Evolutionary conservation across 35 echinoderm and acorn worm genomes (phyloP).

Genomic region (Apostichopus parvimensis): DNA sequence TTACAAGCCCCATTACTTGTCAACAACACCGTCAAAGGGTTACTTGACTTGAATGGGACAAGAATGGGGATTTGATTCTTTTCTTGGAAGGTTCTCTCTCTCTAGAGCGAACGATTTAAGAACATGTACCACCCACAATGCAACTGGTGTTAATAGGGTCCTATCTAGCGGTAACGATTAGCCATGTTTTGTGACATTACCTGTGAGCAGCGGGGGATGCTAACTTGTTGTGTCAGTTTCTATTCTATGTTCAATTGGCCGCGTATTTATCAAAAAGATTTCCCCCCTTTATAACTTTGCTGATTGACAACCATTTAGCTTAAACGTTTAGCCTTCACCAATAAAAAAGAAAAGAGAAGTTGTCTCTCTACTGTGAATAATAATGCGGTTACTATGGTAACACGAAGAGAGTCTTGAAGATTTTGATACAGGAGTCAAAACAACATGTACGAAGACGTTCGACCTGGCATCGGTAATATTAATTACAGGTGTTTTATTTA

Average conservation of each 20-base stretch:
- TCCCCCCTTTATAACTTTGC: not conserved
- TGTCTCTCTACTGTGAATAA: too few species aligned
- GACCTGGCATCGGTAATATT: too few species aligned
- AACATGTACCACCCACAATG: constrained; percentile 30
- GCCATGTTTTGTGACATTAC: constrained; percentile 8
- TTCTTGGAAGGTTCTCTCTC: not conserved
- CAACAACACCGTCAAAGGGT: constrained; percentile 22
- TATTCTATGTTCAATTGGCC: constrained; percentile 23
- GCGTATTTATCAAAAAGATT: constrained; percentile 18
- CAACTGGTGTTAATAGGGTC: constrained; percentile 7
- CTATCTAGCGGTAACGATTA: not conserved
- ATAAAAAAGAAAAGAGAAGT: too few species aligned
- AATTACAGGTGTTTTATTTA: too few species aligned
- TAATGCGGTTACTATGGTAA: too few species aligned
- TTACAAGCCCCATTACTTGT: constrained; percentile 32
- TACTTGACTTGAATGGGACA: not conserved
- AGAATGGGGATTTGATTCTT: constrained; percentile 12
- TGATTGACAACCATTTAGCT: constrained; percentile 20
- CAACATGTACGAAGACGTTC: too few species aligned
- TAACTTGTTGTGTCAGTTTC: not conserved
- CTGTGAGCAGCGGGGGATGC: not conserved
- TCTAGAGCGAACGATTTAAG: not conserved
- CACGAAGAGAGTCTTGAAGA: too few species aligned
- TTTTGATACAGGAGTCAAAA: too few species aligned
- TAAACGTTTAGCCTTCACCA: too few species aligned